Base-by-base conservation (phyloP, 2,797 vertebrate species). In the Catostomus latipinnis region DNA sequence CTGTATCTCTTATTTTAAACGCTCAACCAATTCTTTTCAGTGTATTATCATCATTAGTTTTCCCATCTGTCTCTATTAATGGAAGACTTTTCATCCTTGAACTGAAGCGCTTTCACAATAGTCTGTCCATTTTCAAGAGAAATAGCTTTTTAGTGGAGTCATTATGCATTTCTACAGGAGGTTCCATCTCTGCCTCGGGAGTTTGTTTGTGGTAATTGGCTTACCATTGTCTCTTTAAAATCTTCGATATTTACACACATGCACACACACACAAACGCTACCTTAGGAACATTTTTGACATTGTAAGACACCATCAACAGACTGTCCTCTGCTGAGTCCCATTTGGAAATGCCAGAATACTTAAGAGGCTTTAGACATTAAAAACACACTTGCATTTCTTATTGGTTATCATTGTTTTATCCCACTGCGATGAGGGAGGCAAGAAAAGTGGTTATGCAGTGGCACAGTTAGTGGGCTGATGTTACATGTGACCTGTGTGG, bases 201-300 rank as follows among this genome's bases (percentile, higher is more conserved):
- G 68, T 80, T 86, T 81, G 83, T 84, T 81, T 73, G 81, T 65
- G 22, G 61, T 82, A 86, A 86, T 86, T 82, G 82, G 76, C 82
- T 80, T 78, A 71, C 66, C 78, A 75, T 80, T 81, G 81, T 79
- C 72, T 83, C 45, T 12, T 18, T 12, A 6, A 81, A 82, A 80
- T 70, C 52, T 61, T 69, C 14, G 49, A 76, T 83, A 81, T 83
- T 62, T 67, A 66, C 34, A 14, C 53, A 68, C 60, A 50, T 22
- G 46, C 11, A 7, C 62, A 10, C 52, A 10, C 76, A 6, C 46
- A n/a, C 14, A 14, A 58, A 34, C 45, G 43, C 54, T n/a, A 56
- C 6, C 45, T 74, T 69, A 52, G 49, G 62, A 45, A 81, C 74
- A 66, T 50, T 81, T 66, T 46, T 80, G 81, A 82, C 65, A 78